Evolutionary conservation across 30 jellyfish, hydroid and myxozoan genomes (phyloP).

Genomic region (Turritopsis dohrnii): DNA sequence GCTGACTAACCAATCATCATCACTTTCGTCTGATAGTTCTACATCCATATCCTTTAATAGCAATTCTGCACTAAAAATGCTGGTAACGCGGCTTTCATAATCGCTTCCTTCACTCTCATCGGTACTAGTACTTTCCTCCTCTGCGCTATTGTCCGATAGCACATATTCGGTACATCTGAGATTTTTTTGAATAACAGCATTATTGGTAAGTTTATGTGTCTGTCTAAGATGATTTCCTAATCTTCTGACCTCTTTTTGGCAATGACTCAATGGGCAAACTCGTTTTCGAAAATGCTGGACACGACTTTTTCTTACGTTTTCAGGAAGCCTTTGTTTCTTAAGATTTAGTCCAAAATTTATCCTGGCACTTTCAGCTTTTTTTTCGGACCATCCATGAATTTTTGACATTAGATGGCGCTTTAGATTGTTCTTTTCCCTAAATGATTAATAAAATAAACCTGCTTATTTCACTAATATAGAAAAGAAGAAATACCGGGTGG

Average conservation of each 20-base stretch:
- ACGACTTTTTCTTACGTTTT: not conserved
- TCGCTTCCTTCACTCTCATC: conserved; percentile 8
- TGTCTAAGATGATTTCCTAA: conserved; percentile 11
- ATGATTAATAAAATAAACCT: not conserved
- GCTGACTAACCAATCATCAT: conserved; percentile 2
- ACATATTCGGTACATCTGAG: conserved; percentile 4
- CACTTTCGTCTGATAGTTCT: not conserved
- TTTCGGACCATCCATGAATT: conserved; percentile 8
- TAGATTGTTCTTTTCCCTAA: conserved; percentile 1
- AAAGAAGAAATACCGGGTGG: not conserved
- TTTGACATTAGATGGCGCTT: conserved; percentile 4
- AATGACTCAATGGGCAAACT: conserved; percentile 14
- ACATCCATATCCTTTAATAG: not conserved
- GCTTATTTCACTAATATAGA: not conserved
- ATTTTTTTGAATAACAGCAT: not conserved
- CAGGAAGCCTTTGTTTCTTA: not conserved
- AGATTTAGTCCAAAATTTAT: conserved; percentile 7
- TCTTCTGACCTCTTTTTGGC: conserved; percentile 14
- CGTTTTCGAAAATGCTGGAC: not conserved
- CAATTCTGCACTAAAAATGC: conserved; percentile 2
- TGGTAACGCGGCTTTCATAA: not conserved
- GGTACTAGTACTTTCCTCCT: not conserved
- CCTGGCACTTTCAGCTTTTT: conserved; percentile 17
- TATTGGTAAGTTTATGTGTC: not conserved
- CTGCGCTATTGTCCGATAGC: not conserved